Evolutionary conservation across 2,797 vertebrate species (phyloP), one percentile per base, ranked within the genome.

Genomic region (Eulemur mongoz): DNA sequence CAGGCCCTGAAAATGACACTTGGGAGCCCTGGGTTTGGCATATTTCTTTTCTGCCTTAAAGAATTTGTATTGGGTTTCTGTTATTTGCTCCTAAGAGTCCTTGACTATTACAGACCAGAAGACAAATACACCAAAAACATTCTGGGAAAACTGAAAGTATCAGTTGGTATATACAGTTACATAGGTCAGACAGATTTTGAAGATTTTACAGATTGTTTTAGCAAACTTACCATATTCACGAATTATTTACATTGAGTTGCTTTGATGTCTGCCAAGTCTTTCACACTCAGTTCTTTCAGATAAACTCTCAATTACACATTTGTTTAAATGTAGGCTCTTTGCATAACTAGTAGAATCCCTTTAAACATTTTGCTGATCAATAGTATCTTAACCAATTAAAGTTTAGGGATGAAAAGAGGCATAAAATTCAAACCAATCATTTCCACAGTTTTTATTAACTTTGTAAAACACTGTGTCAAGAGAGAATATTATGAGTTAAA

Each of bases 391-490:
- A 72, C 14, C 38, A 67, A 18, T 22, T 57, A 54, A 92, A 83
- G 32, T 61, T 72, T 89, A 59, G 59, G 43, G 20, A 76, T 61
- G 13, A 5, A 79, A 89, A 93, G 40, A 6, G 7, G 32, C 25
- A 89, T 89, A 70, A 88, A 93, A 86, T 82, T 89, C 52, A 91
- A 93, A 83, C n/a, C 18, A 79, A 12, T 6, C 14, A 72, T 48
- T 84, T 83, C 45, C 38, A 87, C n/a, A 30, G 45, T 84, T 92
- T 88, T 88, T 63, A 72, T 57, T 78, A 82, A 70, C 70, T 93
- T 72, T 69, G 32, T 63, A 38, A 95, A 81, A 67, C 18, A 30
- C 7, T 35, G 23, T 38, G 8, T 40, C 38, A 35, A 22, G 18
- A 32, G 6, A 79, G 23, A 20, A 70, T 59, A 54, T 40, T 27